Percentiles rank a stretch among this genome's conserved stretches.
Conservation (phyloP, 2,113 vertebrate species). For the Melanerpes aurifrons region DNA sequence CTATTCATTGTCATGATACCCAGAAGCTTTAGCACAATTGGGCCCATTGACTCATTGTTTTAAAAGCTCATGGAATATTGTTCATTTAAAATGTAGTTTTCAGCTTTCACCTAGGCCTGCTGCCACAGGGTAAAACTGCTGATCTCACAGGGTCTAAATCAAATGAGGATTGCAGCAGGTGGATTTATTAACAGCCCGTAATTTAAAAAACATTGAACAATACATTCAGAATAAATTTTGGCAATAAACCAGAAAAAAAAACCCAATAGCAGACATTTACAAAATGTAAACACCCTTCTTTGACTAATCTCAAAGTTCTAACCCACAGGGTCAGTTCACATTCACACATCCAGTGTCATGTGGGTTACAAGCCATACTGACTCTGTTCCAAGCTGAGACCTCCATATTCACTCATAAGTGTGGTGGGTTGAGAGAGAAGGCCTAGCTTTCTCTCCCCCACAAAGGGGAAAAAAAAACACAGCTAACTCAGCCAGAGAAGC, state of each 20-base stretch:
- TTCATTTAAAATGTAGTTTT: conserved; percentile 10
- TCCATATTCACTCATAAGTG: background rate
- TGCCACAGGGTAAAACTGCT: background rate
- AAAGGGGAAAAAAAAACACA: too few species aligned
- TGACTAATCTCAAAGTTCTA: background rate
- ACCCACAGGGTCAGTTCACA: background rate
- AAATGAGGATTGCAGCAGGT: background rate
- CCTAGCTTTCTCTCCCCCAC: too few species aligned
- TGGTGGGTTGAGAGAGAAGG: too few species aligned
- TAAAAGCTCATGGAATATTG: background rate
- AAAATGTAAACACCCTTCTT: background rate
- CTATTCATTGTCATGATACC: background rate
- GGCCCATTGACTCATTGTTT: background rate
- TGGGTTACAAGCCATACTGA: background rate
- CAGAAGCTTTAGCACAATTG: conserved; percentile 24
- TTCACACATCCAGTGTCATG: background rate
- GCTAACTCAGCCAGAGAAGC: too few species aligned
- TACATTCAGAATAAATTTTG: background rate
- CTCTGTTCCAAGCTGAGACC: background rate
- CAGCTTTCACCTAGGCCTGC: background rate
- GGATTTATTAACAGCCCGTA: background rate
- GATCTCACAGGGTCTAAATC: background rate
- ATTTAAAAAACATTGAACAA: background rate
- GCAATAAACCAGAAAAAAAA: background rate
- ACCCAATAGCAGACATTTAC: background rate